phyloP scores from a whole-genome alignment of 2,113 vertebrate genomes.

The Tenebrosternarchus preto region DNA sequence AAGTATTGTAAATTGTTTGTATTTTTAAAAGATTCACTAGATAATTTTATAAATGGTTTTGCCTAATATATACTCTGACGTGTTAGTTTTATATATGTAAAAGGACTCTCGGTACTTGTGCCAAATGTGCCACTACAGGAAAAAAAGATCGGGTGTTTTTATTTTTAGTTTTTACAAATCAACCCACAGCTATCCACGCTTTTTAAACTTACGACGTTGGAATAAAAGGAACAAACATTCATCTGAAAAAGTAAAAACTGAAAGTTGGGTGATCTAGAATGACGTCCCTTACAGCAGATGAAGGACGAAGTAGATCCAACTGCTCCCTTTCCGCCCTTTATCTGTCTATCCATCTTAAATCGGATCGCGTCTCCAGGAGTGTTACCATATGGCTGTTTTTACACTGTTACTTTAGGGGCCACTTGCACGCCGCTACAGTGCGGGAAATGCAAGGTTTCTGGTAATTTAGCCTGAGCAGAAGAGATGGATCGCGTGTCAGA shows the following conservation, averaged over 20 bases:
- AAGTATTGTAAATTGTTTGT: too few relatives aligned
- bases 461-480: conserved; percentile 44
- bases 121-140: not conserved
- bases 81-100: too few relatives aligned
- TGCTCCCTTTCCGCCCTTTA: not conserved
- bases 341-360: conserved; percentile 57
- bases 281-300: too few relatives aligned
- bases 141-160: too few relatives aligned
- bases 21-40: not conserved
- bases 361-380: conserved; percentile 61
- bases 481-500: conserved; percentile 58
- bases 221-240: too few relatives aligned
- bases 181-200: too few relatives aligned
- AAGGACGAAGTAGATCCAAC: too few relatives aligned
- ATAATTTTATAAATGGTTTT: not conserved
- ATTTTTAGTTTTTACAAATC: too few relatives aligned
- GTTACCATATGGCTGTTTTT: conserved; percentile 70
- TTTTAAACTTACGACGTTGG: too few relatives aligned
- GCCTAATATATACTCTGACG: too few relatives aligned
- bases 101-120: not conserved
- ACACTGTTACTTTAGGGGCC: conserved; percentile 44
- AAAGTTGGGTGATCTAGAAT: too few relatives aligned
- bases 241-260: too few relatives aligned
- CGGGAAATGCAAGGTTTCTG: conserved; percentile 41
- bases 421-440: conserved; percentile 22